Conservation (phyloP, 2,797 vertebrate species). For the Lacerta viridis region DNA sequence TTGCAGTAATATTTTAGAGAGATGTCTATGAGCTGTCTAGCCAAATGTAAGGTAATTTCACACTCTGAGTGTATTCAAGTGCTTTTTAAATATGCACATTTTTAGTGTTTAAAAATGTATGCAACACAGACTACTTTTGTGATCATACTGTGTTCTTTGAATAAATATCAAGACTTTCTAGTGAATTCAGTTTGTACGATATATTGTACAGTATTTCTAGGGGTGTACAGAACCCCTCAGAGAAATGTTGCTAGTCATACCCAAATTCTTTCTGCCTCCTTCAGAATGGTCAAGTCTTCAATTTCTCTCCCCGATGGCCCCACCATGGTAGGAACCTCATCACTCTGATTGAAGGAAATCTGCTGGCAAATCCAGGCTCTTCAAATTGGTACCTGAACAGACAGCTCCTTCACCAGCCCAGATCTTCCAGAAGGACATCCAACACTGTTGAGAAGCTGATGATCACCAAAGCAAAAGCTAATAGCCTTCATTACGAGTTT, state of each 20-base stretch:
- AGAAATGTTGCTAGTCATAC: background rate
- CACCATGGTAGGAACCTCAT: background rate
- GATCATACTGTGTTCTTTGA: slow-evolving; percentile 24
- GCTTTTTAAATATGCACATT: slow-evolving; percentile 45
- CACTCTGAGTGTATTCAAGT: slow-evolving; percentile 13
- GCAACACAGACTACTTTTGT: slow-evolving; percentile 16
- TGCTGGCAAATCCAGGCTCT: background rate
- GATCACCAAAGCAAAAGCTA: background rate
- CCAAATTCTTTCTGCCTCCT: background rate
- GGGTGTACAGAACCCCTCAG: background rate
- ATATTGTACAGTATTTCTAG: background rate
- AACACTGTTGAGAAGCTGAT: background rate
- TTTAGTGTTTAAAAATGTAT: slow-evolving; percentile 43
- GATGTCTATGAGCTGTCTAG: background rate
- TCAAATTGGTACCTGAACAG: background rate
- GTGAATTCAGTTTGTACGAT: slow-evolving; percentile 6
- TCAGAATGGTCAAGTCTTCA: background rate
- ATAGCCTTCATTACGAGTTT: background rate
- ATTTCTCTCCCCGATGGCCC: too few species aligned
- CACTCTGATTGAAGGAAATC: background rate
- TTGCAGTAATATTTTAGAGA: slow-evolving; percentile 24
- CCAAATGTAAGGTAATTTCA: slow-evolving; percentile 31
- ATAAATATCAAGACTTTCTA: slow-evolving; percentile 24
- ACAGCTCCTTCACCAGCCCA: background rate
- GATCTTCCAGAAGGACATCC: background rate